A percentile compares a stretch with the other conserved stretches of the same genome.
Conservation (phyloP, 2,888 invertebrate species). For the Schizaphis graminum region DNA sequence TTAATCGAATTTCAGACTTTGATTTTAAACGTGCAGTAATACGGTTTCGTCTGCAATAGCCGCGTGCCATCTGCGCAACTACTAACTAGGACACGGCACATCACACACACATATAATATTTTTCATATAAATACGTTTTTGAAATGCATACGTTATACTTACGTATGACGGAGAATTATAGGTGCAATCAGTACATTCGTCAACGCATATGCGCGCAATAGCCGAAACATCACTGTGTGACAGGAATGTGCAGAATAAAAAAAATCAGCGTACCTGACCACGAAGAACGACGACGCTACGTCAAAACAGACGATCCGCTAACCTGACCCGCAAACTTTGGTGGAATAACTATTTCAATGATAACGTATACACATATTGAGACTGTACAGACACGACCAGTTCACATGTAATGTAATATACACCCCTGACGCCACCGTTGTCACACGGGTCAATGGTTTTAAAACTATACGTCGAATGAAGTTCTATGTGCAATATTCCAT, state of each 20-base stretch:
- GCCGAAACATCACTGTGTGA: not conserved
- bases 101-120: not conserved
- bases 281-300: not conserved
- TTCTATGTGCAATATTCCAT: not conserved
- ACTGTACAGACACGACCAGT: not conserved
- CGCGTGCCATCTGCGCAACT: not conserved
- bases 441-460: constrained; percentile 32
- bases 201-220: not conserved
- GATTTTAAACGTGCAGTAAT: not conserved
- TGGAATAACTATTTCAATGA: not conserved
- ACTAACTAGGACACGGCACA: not conserved
- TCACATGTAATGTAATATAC: too few species aligned
- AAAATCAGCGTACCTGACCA: not conserved
- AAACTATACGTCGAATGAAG: not conserved
- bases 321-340: not conserved
- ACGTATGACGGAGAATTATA: not conserved
- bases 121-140: not conserved
- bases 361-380: not conserved
- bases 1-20: not conserved
- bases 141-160: not conserved
- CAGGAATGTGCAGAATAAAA: not conserved
- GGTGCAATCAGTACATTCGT: not conserved
- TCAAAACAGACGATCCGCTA: not conserved
- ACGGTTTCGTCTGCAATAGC: not conserved
- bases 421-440: not conserved